phyloP scores from a whole-genome alignment of 2,113 vertebrate species.

The Lepidothrix coronata region DNA sequence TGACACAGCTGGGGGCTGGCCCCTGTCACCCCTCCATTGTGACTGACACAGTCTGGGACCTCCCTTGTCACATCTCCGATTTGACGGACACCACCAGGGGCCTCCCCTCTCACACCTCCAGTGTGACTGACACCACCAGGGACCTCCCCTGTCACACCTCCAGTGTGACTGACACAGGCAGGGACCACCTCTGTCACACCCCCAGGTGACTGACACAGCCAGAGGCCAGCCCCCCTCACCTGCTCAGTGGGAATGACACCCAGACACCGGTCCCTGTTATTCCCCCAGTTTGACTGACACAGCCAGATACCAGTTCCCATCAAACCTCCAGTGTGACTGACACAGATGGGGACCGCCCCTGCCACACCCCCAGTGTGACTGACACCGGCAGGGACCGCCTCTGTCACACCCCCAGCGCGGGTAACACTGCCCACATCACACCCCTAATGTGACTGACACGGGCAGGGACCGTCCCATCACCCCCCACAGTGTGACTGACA shows the following conservation, averaged over 20 bases:
- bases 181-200: background rate
- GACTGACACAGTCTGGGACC: accelerated
- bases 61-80: accelerated
- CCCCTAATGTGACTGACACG: background rate
- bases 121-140: background rate
- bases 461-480: background rate
- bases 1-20: background rate
- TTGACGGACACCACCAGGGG: accelerated
- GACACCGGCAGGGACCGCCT: background rate
- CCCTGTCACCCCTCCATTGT: background rate
- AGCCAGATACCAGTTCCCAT: no score
- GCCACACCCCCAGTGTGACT: background rate
- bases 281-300: background rate
- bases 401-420: background rate
- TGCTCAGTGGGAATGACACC: no score
- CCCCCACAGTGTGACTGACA: background rate
- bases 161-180: background rate
- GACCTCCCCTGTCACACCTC: background rate
- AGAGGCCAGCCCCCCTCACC: background rate
- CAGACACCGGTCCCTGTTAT: no score
- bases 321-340: background rate
- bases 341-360: background rate
- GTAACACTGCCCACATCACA: background rate
- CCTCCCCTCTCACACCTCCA: accelerated
- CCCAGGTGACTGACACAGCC: background rate